phyloP scores from a whole-genome alignment of 2,888 invertebrate genomes.

The Platycnemis pennipes region DNA sequence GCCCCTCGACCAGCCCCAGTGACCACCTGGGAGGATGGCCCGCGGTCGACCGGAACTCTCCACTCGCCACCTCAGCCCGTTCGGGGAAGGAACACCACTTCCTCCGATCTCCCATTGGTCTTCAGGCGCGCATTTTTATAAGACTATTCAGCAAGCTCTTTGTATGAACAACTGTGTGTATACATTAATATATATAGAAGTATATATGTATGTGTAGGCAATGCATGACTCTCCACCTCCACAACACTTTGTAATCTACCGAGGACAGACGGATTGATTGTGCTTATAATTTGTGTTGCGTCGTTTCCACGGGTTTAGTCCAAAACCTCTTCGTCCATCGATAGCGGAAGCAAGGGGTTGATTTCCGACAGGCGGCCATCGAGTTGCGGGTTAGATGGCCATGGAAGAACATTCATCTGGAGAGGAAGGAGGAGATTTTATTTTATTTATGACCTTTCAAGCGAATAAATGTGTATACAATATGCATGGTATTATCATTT shows the following conservation, averaged over 20 bases:
- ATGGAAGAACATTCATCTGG: background rate
- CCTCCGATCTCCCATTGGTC: background rate
- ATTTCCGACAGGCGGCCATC: background rate
- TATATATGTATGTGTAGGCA: background rate
- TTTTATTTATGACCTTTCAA: slow-evolving; percentile 31
- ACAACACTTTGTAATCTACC: background rate
- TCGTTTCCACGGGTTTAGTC: background rate
- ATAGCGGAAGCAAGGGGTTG: slow-evolving; percentile 1
- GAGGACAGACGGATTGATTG: background rate
- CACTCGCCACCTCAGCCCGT: background rate
- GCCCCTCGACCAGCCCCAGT: background rate
- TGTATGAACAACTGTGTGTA: slow-evolving; percentile 4
- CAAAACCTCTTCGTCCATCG: slow-evolving; percentile 7
- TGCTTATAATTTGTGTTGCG: background rate
- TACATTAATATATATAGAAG: background rate
- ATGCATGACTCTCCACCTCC: slow-evolving; percentile 3
- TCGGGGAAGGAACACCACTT: background rate
- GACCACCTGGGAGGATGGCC: background rate
- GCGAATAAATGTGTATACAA: slow-evolving; percentile 27
- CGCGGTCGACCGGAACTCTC: background rate
- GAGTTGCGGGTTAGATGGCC: background rate
- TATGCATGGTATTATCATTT: background rate
- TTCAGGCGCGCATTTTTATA: background rate
- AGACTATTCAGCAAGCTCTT: background rate
- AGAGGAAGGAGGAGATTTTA: slow-evolving; percentile 38